Base-by-base conservation (phyloP, 2,888 invertebrate genomes). In the Parnassius smintheus region DNA sequence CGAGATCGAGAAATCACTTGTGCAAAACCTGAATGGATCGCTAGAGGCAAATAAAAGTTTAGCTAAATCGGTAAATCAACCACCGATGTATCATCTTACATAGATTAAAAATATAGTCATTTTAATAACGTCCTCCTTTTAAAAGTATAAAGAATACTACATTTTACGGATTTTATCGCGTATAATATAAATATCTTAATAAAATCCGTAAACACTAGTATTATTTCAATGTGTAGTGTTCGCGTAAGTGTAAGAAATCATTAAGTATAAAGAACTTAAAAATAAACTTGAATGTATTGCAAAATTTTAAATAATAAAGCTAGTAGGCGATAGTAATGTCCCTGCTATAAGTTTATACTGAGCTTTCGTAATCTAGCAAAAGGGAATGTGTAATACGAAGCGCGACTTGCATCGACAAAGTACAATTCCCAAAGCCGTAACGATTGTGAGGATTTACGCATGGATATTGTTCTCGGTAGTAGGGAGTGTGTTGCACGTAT, bases 371-470 rank as follows among this genome's bases (percentile, higher is more conserved):
- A 78, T 77, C 76, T 75, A 66, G 66, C 72, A 74, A 81, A 82
- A 80, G 80, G 72, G 79, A 82, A 82, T 83, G 74, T 83, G 75
- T 80, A 80, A 80, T 81, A 82, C 80, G 77, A 81, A 80, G 80
- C 78, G 75, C 80, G 81, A 80, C 76, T 79, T 81, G 80, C 78
- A 81, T 75, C 72, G 74, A 74, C 73, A 73, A 72, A 80, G 78
- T 80, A 80, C 81, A 81, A 81, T 82, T 80, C 77, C 76, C 82
- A 86, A 86, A 88, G 86, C 84, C 76, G 70, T 78, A 82, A 76
- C 83, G 83, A 85, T 86, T 83, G 85, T 86, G 74, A 77, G 88
- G 87, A 86, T 86, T 88, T 88, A 79, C 80, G 75, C 73, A 69
- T 73, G 76, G 72, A 77, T 79, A 81, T 84, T 80, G 73, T 75